These are phyloP conservation scores for Trachops cirrhosus DNA, from an alignment of 2,797 vertebrate genomes.

Conservation along the genomic window DNA sequence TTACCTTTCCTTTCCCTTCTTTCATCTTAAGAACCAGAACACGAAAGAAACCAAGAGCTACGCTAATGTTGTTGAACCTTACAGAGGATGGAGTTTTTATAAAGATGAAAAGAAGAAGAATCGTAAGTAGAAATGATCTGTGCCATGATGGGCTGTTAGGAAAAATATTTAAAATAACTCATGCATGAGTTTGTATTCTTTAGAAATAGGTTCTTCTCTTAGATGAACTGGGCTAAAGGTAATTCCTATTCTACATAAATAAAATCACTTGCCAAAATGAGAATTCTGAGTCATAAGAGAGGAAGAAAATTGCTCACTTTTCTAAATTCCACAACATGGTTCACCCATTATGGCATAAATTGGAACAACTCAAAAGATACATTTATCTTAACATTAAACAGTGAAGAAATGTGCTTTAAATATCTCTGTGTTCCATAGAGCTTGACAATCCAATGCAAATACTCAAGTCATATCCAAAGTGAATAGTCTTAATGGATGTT, in stretches of 20 bases:
- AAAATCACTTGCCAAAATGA: constrained; percentile 39
- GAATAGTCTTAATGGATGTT: neutral
- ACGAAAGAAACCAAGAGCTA: neutral
- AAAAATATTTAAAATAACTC: neutral
- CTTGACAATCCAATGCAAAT: constrained; percentile 50
- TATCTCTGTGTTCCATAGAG: neutral
- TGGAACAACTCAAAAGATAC: neutral
- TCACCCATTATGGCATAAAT: neutral
- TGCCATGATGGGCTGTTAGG: neutral
- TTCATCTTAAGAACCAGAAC: constrained; percentile 1
- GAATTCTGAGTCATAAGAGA: constrained; percentile 30
- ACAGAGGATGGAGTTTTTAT: neutral
- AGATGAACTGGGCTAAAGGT: constrained; percentile 14
- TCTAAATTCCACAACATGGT: constrained; percentile 2
- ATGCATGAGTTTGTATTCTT: neutral
- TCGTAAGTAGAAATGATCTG: neutral
- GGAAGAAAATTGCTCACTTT: neutral
- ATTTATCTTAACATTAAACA: constrained; percentile 27
- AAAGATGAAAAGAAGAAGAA: constrained; percentile 20
- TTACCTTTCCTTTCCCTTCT: constrained; percentile 15
- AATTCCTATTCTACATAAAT: neutral
- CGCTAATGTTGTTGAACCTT: neutral
- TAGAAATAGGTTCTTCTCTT: constrained; percentile 17
- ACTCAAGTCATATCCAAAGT: constrained; percentile 15
- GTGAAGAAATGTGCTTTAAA: constrained; percentile 30